Conservation (phyloP, 2,888 invertebrate species). For the Aspidiotus destructor region DNA sequence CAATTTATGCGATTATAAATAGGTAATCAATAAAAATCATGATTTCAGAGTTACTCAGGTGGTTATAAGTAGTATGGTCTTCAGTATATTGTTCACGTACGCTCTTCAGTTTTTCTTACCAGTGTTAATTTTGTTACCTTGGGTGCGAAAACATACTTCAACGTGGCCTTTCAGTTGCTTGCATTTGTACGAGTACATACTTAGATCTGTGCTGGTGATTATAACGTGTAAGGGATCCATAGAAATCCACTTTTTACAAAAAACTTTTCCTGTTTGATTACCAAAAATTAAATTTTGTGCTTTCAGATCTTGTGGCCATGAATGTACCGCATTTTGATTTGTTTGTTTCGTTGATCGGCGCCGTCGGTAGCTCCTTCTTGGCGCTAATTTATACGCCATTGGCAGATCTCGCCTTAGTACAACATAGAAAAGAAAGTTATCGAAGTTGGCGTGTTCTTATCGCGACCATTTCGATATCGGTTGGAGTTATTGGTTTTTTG, state of each 20-base stretch:
- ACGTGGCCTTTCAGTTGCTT: slow-evolving; percentile 43
- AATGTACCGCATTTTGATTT: slow-evolving; percentile 73
- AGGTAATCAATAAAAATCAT: not conserved
- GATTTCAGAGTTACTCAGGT: slow-evolving; percentile 62
- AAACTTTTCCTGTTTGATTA: not conserved
- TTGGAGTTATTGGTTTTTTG: slow-evolving; percentile 60
- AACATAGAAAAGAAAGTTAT: slow-evolving; percentile 48
- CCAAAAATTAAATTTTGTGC: not conserved
- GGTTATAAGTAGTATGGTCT: slow-evolving; percentile 72
- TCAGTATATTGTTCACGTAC: slow-evolving; percentile 81
- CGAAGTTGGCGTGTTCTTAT: slow-evolving; percentile 47
- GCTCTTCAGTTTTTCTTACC: slow-evolving; percentile 86
- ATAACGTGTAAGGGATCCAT: slow-evolving; percentile 57
- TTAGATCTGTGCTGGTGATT: slow-evolving; percentile 61
- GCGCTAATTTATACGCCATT: slow-evolving; percentile 82
- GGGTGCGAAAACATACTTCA: slow-evolving; percentile 41
- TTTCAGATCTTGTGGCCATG: slow-evolving; percentile 70
- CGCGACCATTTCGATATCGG: slow-evolving; percentile 53
- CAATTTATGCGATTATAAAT: too few species aligned
- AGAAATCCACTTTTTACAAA: not conserved
- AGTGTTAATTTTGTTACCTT: slow-evolving; percentile 77
- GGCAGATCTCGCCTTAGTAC: slow-evolving; percentile 64
- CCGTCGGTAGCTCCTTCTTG: slow-evolving; percentile 75
- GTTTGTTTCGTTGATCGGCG: slow-evolving; percentile 85
- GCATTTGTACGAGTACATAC: slow-evolving; percentile 56